Percentiles rank a stretch among this genome's conserved stretches.
These are phyloP conservation scores for Camponotus pennsylvanicus DNA, from an alignment of 1,140 invertebrate genomes.

Conservation along the genomic window DNA sequence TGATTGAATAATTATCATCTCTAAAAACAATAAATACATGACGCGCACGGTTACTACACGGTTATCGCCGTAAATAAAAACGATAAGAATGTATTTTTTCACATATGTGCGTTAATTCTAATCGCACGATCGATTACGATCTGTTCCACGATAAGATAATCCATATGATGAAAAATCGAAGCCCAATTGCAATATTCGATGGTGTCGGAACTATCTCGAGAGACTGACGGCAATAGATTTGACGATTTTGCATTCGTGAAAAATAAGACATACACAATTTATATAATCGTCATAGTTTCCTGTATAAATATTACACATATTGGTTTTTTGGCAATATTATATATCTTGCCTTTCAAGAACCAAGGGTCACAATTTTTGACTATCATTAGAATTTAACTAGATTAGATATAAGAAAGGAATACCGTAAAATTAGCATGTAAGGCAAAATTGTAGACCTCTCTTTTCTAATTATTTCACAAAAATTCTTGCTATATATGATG, in stretches of 20 bases:
- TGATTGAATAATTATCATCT: conserved; percentile 23
- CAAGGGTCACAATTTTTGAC: conserved; percentile 62
- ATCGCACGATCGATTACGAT: conserved; percentile 7
- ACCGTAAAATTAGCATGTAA: conserved; percentile 26
- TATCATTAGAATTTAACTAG: conserved; percentile 55
- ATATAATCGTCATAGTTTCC: conserved; percentile 30
- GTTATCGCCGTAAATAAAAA: conserved; percentile 10
- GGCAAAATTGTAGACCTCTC: conserved; percentile 13
- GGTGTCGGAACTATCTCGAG: conserved; percentile 44
- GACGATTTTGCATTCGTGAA: conserved; percentile 26
- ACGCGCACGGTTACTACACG: neutral
- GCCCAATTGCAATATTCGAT: conserved; percentile 24
- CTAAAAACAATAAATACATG: neutral
- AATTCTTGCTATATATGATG: neutral
- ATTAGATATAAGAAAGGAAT: conserved; percentile 21
- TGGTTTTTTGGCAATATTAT: conserved; percentile 21
- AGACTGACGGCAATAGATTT: conserved; percentile 10
- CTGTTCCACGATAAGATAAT: neutral
- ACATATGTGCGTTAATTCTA: conserved; percentile 6
- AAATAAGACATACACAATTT: neutral
- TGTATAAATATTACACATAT: conserved; percentile 20
- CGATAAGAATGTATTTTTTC: conserved; percentile 30
- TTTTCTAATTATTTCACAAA: conserved; percentile 1
- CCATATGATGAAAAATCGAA: conserved; percentile 14
- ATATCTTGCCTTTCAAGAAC: conserved; percentile 41